Conservation (phyloP, 1,140 invertebrate genomes). For the Macrotrachela quadricornifera region DNA sequence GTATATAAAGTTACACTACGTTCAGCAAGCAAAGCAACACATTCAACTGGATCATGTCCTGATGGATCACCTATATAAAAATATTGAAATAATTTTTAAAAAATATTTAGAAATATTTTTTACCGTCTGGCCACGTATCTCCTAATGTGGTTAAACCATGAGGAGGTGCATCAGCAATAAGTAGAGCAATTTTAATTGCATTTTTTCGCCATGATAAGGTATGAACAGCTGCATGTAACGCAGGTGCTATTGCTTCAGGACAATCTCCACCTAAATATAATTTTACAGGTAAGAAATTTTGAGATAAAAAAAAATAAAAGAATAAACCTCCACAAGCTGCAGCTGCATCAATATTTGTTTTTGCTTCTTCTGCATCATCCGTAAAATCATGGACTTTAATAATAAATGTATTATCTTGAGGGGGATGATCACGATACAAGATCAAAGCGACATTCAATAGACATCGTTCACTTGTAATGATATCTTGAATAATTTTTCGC, state of each 20-base stretch:
- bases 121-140: slow-evolving; percentile 1
- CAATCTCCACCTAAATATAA: neutral
- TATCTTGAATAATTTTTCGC: neutral
- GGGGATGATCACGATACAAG: slow-evolving; percentile 6
- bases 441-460: neutral
- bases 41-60: slow-evolving; percentile 7
- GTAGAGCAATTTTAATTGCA: slow-evolving; percentile 4
- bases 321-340: neutral
- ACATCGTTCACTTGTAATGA: slow-evolving; percentile 1
- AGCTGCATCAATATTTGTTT: neutral
- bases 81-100: no score
- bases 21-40: neutral
- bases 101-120: no score
- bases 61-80: neutral
- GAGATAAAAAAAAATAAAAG: neutral
- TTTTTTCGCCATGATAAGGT: slow-evolving; percentile 2
- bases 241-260: slow-evolving; percentile 1
- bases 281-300: neutral
- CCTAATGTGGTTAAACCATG: slow-evolving; percentile 1
- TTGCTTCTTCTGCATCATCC: neutral
- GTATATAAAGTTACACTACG: slow-evolving; percentile 2
- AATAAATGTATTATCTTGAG: neutral
- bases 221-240: neutral
- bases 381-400: slow-evolving; percentile 1
- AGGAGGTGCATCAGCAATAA: slow-evolving; percentile 8